These are phyloP conservation scores for Procambarus clarkii DNA, from an alignment of 1,140 invertebrate species.

Conservation along the genomic window DNA sequence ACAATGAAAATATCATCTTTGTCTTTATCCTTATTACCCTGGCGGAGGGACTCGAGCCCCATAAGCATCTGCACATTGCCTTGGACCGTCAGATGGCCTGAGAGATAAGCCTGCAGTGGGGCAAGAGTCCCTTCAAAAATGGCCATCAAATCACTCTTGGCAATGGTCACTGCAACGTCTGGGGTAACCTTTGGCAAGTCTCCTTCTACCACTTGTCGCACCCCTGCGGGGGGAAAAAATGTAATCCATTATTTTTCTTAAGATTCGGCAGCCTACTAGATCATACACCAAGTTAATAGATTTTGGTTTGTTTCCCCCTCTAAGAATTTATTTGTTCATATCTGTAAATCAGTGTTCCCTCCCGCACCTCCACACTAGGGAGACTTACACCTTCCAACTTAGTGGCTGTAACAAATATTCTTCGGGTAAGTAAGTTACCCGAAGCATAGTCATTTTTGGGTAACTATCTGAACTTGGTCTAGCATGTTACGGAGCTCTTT, in stretches of 20 bases:
- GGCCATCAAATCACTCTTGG: constrained; percentile 67
- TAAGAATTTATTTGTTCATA: not conserved
- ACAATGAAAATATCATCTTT: constrained; percentile 61
- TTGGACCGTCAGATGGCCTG: constrained; percentile 68
- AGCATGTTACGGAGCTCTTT: too few species aligned
- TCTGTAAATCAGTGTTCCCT: not conserved
- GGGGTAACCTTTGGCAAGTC: constrained; percentile 68
- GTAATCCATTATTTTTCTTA: not conserved
- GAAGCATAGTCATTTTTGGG: too few species aligned
- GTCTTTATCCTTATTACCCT: constrained; percentile 50
- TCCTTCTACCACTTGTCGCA: constrained; percentile 70
- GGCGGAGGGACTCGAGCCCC: constrained; percentile 65
- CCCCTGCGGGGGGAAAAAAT: constrained; percentile 39
- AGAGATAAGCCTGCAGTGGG: constrained; percentile 71
- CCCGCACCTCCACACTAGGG: too few species aligned
- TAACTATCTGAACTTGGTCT: too few species aligned
- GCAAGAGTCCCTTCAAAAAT: constrained; percentile 68
- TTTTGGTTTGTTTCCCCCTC: not conserved
- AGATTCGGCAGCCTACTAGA: not conserved
- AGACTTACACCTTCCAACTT: too few species aligned
- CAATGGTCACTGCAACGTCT: constrained; percentile 66
- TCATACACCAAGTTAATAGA: not conserved
- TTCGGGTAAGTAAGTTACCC: too few species aligned
- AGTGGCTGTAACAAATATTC: too few species aligned
- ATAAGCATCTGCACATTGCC: constrained; percentile 71